A percentile compares a stretch with the other conserved stretches of the same genome.
Evolutionary conservation across 2,888 invertebrate genomes (phyloP).

Genomic region (Troides helena): DNA sequence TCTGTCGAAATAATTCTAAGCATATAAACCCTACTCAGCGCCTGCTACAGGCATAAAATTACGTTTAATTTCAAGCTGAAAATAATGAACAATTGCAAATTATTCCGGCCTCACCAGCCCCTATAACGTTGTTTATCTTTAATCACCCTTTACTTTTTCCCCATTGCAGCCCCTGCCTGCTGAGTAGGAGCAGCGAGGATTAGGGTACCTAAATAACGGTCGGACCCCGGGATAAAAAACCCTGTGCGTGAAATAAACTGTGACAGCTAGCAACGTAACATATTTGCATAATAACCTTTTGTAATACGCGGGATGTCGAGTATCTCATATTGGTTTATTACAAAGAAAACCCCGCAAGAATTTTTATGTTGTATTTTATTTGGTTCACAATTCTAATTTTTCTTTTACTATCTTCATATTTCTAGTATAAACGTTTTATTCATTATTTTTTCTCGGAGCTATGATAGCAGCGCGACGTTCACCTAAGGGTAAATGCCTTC

Average conservation of each 20-base stretch:
- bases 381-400: not conserved
- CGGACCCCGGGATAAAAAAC: conserved; percentile 47
- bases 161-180: conserved; percentile 56
- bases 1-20: not conserved
- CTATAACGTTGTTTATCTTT: conserved; percentile 74
- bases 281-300: conserved; percentile 38
- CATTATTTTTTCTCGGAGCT: too few species aligned
- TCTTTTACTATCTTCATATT: not conserved
- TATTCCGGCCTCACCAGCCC: conserved; percentile 50
- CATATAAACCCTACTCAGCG: conserved; percentile 50
- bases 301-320: conserved; percentile 19
- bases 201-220: conserved; percentile 67
- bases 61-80: conserved; percentile 60
- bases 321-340: conserved; percentile 17
- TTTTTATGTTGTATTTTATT: conserved; percentile 7
- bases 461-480: too few species aligned
- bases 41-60: conserved; percentile 54
- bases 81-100: conserved; percentile 74
- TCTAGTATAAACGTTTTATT: not conserved
- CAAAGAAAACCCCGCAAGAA: not conserved
- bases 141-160: conserved; percentile 72
- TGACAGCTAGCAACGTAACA: conserved; percentile 34
- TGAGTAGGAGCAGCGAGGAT: conserved; percentile 51
- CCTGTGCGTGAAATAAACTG: conserved; percentile 37
- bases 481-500: too few species aligned